These are phyloP conservation scores for Zosterops lateralis DNA, from an alignment of 2,113 vertebrate genomes.

Conservation along the genomic window DNA sequence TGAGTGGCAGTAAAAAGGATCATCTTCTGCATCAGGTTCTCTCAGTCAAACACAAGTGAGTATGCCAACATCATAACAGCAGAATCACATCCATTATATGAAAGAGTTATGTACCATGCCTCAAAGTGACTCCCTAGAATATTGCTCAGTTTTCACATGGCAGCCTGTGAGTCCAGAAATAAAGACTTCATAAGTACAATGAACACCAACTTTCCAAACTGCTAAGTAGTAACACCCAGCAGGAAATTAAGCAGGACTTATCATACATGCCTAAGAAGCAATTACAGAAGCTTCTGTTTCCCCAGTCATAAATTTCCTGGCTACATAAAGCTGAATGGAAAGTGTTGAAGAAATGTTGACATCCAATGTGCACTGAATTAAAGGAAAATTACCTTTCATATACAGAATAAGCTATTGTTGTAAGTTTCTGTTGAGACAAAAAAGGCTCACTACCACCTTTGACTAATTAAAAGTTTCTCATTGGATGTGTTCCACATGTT, in stretches of 20 bases:
- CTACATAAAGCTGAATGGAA: neutral
- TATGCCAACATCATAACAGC: neutral
- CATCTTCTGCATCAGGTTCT: neutral
- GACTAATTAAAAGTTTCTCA: neutral
- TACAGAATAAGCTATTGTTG: neutral
- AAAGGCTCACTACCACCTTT: neutral
- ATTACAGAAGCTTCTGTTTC: slow-evolving; percentile 46
- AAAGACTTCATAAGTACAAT: neutral
- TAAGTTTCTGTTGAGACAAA: neutral
- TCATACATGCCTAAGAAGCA: slow-evolving; percentile 2
- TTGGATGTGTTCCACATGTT: neutral
- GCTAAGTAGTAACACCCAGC: neutral
- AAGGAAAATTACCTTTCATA: slow-evolving; percentile 4
- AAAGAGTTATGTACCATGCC: neutral
- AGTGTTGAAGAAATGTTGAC: neutral
- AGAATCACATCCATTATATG: neutral
- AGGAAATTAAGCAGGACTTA: slow-evolving; percentile 50
- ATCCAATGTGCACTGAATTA: neutral
- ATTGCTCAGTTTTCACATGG: neutral
- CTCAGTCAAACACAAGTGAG: neutral
- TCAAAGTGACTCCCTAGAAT: neutral
- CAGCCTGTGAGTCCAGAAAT: neutral
- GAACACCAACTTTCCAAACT: neutral
- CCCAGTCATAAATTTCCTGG: neutral
- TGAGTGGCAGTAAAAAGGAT: neutral